Evolutionary conservation across 2,797 vertebrate species (phyloP), one percentile per base, ranked within the genome.

Genomic region (Carduelis carduelis): DNA sequence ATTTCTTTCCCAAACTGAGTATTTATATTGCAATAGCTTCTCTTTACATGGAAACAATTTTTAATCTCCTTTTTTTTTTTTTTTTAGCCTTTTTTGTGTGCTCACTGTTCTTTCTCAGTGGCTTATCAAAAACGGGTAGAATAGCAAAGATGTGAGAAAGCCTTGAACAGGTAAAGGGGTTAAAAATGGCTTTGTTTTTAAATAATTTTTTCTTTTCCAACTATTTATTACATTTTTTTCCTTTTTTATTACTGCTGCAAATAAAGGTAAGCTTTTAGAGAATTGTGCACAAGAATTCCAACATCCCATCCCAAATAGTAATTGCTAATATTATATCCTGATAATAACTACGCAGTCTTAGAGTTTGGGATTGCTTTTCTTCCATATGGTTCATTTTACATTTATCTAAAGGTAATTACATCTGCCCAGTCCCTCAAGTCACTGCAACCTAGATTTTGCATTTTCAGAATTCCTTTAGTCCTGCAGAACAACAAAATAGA

Each of bases 381-480:
- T 69, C 74, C 50, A 44, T 27, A 14, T 30, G 34, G 37, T 83
- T 80, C 11, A 49, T 70, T 77, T 91, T 49, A 56, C 26, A 26
- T 63, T 87, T 60, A 43, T 68, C 28, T 83, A 87, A 77, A 87
- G 37, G 44, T 85, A 83, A 78, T 78, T 44, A 78, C 26, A 88
- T 65, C 79, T 69, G 37, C 32, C 35, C n/a, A 55, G 50, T 78
- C 43, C 50, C 50, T 69, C 46, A 79, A 61, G 47, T 64, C 69
- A 78, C 47, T 86, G 61, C 43, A 93, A 44, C 20, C 16, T 30
- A 78, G 50, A 94, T 75, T 93, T 90, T 65, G 24, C 83, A 72
- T 94, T 94, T 91, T 88, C 72, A 90, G 43, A 88, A 94, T 69
- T 94, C 74, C 39, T 81, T 78, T 26, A 77, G 35, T 66, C 70